Conservation (phyloP, 2,797 vertebrate genomes). For the Myoxocephalus aenaeus region DNA sequence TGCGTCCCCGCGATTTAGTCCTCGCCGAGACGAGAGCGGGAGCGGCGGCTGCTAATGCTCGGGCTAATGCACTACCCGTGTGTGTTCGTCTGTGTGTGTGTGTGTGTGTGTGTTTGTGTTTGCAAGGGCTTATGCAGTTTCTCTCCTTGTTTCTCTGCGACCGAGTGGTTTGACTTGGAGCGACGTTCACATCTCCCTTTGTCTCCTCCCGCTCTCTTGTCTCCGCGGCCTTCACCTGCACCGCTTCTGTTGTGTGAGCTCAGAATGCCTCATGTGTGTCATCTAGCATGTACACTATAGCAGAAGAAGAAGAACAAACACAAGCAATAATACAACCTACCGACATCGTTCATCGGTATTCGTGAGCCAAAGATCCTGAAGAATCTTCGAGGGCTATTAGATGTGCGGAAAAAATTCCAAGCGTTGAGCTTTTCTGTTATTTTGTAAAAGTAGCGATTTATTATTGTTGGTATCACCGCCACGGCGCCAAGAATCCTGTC, state of each 20-base stretch:
- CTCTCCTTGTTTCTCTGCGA: constrained; percentile 53
- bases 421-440: constrained; percentile 20
- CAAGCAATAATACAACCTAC: not conserved
- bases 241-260: constrained; percentile 17
- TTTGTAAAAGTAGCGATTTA: constrained; percentile 1
- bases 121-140: constrained; percentile 30
- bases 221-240: constrained; percentile 35
- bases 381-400: not conserved
- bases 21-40: constrained; percentile 70
- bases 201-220: constrained; percentile 29
- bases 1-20: constrained; percentile 80
- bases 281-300: constrained; percentile 22
- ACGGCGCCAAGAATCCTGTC: too few species aligned
- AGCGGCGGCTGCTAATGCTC: constrained; percentile 74
- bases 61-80: constrained; percentile 69
- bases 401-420: not conserved
- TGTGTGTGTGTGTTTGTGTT: constrained; percentile 30
- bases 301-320: not conserved
- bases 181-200: constrained; percentile 51
- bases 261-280: constrained; percentile 10
- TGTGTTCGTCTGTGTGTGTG: constrained; percentile 29
- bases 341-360: constrained; percentile 10
- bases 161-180: constrained; percentile 46
- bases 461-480: too few species aligned
- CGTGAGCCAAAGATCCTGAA: constrained; percentile 5